phyloP scores from a whole-genome alignment of 2,797 vertebrate genomes.

The Cyprinodon diabolis region DNA sequence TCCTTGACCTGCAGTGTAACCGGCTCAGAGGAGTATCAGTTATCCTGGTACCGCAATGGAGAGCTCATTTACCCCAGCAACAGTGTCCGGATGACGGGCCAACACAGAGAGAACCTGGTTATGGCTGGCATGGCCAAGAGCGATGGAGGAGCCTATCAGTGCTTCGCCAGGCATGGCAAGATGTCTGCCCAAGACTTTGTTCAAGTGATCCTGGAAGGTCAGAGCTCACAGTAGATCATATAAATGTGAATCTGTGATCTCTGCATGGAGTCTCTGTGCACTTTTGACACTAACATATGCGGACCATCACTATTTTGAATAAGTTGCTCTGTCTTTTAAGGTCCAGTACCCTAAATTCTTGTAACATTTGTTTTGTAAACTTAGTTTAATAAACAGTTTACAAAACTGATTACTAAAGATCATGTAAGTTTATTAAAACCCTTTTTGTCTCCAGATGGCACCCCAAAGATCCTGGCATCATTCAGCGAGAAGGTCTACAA shows the following conservation, averaged over 20 bases:
- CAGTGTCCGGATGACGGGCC: conserved; percentile 91
- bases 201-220: conserved; percentile 97
- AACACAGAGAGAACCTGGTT: conserved; percentile 91
- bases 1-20: conserved; percentile 93
- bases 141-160: conserved; percentile 97
- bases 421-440: conserved; percentile 18
- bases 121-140: conserved; percentile 99
- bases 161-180: conserved; percentile 93
- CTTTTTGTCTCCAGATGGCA: conserved; percentile 84
- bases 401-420: not conserved
- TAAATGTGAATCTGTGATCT: not conserved
- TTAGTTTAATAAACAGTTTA: not conserved
- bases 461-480: conserved; percentile 94
- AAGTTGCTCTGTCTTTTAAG: not conserved
- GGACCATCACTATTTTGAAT: not conserved
- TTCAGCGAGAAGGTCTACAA: conserved; percentile 98
- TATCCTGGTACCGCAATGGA: conserved; percentile 97
- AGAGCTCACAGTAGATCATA: conserved; percentile 51
- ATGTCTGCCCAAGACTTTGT: conserved; percentile 97
- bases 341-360: not conserved
- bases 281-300: not conserved
- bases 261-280: not conserved
- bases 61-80: conserved; percentile 93
- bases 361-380: not conserved
- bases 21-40: conserved; percentile 91